Evolutionary conservation across 2,797 vertebrate species (phyloP).

Genomic region (Muscicapa striata): DNA sequence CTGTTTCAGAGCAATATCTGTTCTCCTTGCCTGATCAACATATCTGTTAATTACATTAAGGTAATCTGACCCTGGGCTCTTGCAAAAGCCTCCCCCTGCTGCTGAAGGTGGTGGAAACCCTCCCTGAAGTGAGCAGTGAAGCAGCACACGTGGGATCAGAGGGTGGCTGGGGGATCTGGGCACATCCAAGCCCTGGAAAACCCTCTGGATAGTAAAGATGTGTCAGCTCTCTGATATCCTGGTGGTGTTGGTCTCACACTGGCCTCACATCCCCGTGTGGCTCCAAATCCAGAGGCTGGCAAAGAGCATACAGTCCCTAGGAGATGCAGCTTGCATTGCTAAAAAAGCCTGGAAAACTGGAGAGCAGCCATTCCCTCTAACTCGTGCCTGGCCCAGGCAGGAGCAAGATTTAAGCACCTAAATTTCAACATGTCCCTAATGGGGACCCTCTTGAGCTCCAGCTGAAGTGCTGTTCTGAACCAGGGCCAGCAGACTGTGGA

Average conservation of each 20-base stretch:
- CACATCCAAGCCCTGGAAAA: background rate
- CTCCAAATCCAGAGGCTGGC: background rate
- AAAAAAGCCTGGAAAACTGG: background rate
- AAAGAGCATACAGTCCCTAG: background rate
- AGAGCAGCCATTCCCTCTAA: background rate
- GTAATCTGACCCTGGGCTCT: background rate
- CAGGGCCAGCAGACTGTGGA: background rate
- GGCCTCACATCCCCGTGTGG: accelerated
- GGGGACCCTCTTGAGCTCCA: background rate
- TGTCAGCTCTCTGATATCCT: background rate
- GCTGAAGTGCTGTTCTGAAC: slow-evolving; percentile 10
- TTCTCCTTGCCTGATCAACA: background rate
- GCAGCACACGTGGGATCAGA: background rate
- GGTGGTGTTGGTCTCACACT: background rate
- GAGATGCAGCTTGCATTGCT: background rate
- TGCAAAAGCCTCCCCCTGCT: background rate
- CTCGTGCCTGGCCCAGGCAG: background rate
- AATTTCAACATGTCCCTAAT: background rate
- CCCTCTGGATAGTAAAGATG: background rate
- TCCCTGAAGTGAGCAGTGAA: accelerated
- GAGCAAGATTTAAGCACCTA: background rate
- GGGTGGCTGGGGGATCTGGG: background rate
- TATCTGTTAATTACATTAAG: background rate
- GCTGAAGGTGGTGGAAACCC: background rate
- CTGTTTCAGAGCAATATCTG: background rate